Evolutionary conservation across 1,140 invertebrate species (phyloP), one percentile per base, ranked within the genome.

Genomic region (Coboldia fuscipes): DNA sequence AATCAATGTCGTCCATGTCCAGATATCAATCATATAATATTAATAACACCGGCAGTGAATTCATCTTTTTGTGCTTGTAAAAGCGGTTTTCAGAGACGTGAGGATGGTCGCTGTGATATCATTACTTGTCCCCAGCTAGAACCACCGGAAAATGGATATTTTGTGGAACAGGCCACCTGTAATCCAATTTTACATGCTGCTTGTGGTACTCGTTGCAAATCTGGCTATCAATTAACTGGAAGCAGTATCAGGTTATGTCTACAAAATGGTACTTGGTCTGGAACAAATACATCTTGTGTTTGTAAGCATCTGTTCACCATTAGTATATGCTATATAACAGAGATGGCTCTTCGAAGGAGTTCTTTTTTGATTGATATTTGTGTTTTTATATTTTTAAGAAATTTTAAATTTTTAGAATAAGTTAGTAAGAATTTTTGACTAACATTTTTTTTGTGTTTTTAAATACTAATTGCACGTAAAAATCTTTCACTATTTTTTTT

Each of bases 161-260:
- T 77, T 42, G 70, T 78, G 1, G 71, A 72, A 39, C 54, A 56
- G 41, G 59, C 57, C 17, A 50, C 44, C 21, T 79, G 75, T 47
- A 63, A 56, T 30, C 72, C 66, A 41, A 68, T 72, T 2, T 61
- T 75, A 23, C 72, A 77, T 45, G 71, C 70, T 20, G 74, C 72
- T 0, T 79, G 75, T 50, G 73, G 72, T 2, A 51, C 75, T 21
- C 55, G 68, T 26, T 79, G 75, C 46, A 58, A 64, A 36, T 62
- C 71, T 15, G 74, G 75, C 1, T 78, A 69, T 43, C 62, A 62
- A 35, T 51, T 78, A 1, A 47, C 52, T 8, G 75, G 75, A 0
- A 68, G 62, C 36, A 73, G 70, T 46, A 65, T 78, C 16, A 51
- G 72, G 30, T 56, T 75, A 2, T 77, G 75, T 47, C 59, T 62